Evolutionary conservation across 2,113 vertebrate species (phyloP), one percentile per base, ranked within the genome.

Genomic region (Perccottus glenii): DNA sequence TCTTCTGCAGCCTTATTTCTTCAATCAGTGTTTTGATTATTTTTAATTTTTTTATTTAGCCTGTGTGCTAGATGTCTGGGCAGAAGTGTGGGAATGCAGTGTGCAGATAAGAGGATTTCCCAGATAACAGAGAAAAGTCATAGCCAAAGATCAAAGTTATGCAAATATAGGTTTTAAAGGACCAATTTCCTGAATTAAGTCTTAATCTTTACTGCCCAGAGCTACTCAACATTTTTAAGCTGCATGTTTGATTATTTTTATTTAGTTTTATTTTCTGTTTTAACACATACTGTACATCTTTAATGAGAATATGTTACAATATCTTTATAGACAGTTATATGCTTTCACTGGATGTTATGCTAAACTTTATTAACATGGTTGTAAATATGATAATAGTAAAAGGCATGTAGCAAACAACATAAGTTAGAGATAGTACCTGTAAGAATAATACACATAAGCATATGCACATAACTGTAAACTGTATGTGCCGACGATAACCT

Each of bases 1-100:
- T 95, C 92, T 96, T 97, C 79, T 96, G 94, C 93, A 95, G 92
- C 75, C 70, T 82, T 85, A 70, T 89, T 87, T 69, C 85, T 82
- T 83, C 61, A 72, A 58, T 83, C 73, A 75, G 77, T 87, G 81
- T 83, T 83, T 87, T 70, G 78, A 8, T 43, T 82, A 35, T 55
- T 33, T n/a, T n/a, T n/a, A n/a, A 55, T 33, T 55, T 33, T 36
- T 55, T 55, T 12, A 55, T 84, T 56, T 72, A 51, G 65, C 53
- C 66, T 77, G 77, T 83, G 77, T 84, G 74, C 60, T 66, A 51
- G 50, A 68, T 83, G 67, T 78, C 64, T 69, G 65, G 43, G 61
- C 55, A 75, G 69, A 16, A 43, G 49, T 83, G 75, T 84, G 71
- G 80, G 73, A 76, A 85, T 80, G 76, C 46, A 64, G 67, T 57